Evolutionary conservation across 92 coral and sea anemone genomes (phyloP).

Genomic region (Epizoanthus fatuus): DNA sequence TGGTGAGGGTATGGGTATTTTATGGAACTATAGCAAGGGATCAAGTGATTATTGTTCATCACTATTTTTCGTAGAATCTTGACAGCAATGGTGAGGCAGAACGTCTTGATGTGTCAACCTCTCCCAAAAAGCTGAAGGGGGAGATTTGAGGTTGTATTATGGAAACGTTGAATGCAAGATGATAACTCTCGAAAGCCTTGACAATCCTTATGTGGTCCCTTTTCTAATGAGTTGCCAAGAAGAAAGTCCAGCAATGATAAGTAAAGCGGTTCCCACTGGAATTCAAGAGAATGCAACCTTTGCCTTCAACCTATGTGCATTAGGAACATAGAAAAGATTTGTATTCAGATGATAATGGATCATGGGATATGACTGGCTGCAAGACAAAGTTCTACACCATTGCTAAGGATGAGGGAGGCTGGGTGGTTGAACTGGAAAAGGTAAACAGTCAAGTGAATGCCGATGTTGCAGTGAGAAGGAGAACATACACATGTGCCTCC

Average conservation of each 20-base stretch:
- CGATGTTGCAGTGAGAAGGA: slow-evolving; percentile 54
- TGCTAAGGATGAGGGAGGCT: slow-evolving; percentile 37
- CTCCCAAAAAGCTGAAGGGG: no score
- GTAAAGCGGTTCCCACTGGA: slow-evolving; percentile 22
- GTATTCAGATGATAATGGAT: slow-evolving; percentile 53
- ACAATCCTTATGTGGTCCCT: slow-evolving; percentile 12
- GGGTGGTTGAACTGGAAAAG: slow-evolving; percentile 35
- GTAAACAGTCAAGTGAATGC: slow-evolving; percentile 11
- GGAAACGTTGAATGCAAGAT: not conserved
- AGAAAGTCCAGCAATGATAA: not conserved
- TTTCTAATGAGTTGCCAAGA: slow-evolving; percentile 23
- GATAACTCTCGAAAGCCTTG: slow-evolving; percentile 16
- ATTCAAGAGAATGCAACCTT: slow-evolving; percentile 55
- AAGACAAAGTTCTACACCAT: slow-evolving; percentile 47
- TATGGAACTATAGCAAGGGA: no score
- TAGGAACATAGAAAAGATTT: slow-evolving; percentile 47
- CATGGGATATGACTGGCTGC: slow-evolving; percentile 57
- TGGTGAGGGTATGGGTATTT: no score
- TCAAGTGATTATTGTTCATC: no score
- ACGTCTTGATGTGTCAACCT: no score
- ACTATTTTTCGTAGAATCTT: no score
- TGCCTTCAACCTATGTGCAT: slow-evolving; percentile 25
- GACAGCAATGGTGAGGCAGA: no score
- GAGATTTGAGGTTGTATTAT: no score
- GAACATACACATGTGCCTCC: slow-evolving; percentile 54